Evolutionary conservation across 2,888 invertebrate genomes (phyloP).

Genomic region (Sylvicola cinctus): DNA sequence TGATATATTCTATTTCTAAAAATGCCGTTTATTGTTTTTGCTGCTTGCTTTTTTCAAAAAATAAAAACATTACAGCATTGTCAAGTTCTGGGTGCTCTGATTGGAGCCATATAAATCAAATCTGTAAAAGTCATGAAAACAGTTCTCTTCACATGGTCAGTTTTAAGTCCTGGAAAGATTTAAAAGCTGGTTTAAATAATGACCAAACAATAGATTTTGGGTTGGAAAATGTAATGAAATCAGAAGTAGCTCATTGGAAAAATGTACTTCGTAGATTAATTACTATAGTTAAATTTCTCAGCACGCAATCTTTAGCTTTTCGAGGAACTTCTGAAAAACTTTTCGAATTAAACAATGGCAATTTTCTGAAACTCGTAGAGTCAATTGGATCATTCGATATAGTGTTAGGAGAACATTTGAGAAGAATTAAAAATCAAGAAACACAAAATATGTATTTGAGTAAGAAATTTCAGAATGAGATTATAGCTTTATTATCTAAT

Average conservation of each 20-base stretch:
- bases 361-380: constrained; percentile 5
- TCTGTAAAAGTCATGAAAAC: constrained; percentile 4
- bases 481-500: constrained; percentile 3
- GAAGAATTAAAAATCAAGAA: constrained; percentile 1
- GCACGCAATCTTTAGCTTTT: constrained; percentile 5
- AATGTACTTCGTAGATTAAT: background rate
- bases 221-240: constrained; percentile 1
- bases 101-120: constrained; percentile 4
- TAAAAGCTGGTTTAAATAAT: constrained; percentile 1
- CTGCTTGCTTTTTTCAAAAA: background rate
- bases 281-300: constrained; percentile 3
- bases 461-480: constrained; percentile 1
- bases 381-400: constrained; percentile 4
- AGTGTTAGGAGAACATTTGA: constrained; percentile 4
- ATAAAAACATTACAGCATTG: too few relatives aligned
- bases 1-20: background rate
- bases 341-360: constrained; percentile 3
- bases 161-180: constrained; percentile 2
- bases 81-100: constrained; percentile 3
- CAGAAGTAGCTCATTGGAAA: background rate
- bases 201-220: constrained; percentile 1
- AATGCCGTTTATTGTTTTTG: background rate
- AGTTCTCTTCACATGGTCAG: background rate
- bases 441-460: constrained; percentile 5
- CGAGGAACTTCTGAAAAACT: constrained; percentile 3